Evolutionary conservation across 2,113 vertebrate genomes (phyloP), one percentile per base, ranked within the genome.

Genomic region (Patagioenas fasciata): DNA sequence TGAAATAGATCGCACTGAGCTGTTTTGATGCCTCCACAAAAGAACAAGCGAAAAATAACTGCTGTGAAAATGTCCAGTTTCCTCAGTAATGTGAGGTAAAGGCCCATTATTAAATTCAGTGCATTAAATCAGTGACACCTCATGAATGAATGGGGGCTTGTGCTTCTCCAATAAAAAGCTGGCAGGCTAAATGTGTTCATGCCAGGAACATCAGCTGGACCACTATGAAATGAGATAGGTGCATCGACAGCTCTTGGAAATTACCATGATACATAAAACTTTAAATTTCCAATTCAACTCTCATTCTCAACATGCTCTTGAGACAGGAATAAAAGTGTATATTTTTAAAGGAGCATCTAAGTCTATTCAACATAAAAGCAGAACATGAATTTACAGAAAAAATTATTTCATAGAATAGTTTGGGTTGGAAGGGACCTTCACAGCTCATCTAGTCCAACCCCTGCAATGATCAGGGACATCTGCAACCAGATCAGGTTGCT

Each of bases 11-110:
- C 58, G 65, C n/a, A 86, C n/a, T 26, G 72, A 72, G 72, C 32
- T 89, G 67, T 65, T 83, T n/a, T 83, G 91, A 80, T 70, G 40
- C 60, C 58, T 58, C 47, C 31, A 36, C 34, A 91, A 91, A 91
- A 80, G 10, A 94, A 24, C 21, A 88, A 91, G 54, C 14, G 92
- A 62, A 73, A 96, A 83, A 80, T 38, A 79, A 64, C 9, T 0
- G 0, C 80, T 69, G 31, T 73, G 24, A 83, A 95, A 89, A 83
- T 47, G 36, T 70, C 67, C 48, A 20, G 6, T 77, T 88, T 53
- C 50, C 77, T 83, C 79, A 44, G 29, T 44, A 86, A 72, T 21
- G 36, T 56, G 48, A 92, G 13, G 38, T 29, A 82, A 73, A 89
- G 47, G 32, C 13, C 9, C 15, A 53, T 82, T 69, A 82, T 82